Evolutionary conservation across 2,888 invertebrate species (phyloP), one percentile per base, ranked within the genome.

Genomic region (Hypomecis punctinalis): DNA sequence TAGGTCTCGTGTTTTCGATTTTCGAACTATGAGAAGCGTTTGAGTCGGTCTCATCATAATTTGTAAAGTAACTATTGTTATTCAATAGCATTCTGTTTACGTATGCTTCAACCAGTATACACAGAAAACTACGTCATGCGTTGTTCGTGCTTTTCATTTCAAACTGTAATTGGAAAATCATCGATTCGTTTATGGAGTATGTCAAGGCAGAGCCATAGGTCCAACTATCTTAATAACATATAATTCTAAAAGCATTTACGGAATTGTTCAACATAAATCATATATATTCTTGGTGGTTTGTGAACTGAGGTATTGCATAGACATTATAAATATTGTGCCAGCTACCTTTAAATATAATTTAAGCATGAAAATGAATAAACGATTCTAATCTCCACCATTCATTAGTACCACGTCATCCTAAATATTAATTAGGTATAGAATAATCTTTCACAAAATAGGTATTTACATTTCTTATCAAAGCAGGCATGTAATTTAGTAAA

Each of bases 1-100:
- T 51, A 59, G 45, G 55, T 55, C 37, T 67, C 7, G 11, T 57
- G 52, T 66, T 63, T 47, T 53, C 51, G 35, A 23, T 55, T 58
- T 42, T 54, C 40, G 55, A 64, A 51, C 36, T 40, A n/a, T 8
- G 54, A 49, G 2, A 43, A 43, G 49, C 54, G 54, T 54, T 63
- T 40, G 55, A 60, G 40, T 36, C 43, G 10, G 13, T 56, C 6
- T 1, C 51, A 40, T 40, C 61, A 7, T 23, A 23, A 23, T 7
- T 49, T 6, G 1, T 33, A 43, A 39, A 6, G 35, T 48, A 37
- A 10, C 4, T 13, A 9, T 37, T 55, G 9, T 59, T 45, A 6
- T 13, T 23, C 13, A 58, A 59, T 51, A 59, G 37, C 43, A 45
- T 36, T 35, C 0, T 45, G 33, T 37, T 59, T 13, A 42, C 35